phyloP scores from a whole-genome alignment of 2,797 vertebrate genomes.

The Jordanella pulchra region DNA sequence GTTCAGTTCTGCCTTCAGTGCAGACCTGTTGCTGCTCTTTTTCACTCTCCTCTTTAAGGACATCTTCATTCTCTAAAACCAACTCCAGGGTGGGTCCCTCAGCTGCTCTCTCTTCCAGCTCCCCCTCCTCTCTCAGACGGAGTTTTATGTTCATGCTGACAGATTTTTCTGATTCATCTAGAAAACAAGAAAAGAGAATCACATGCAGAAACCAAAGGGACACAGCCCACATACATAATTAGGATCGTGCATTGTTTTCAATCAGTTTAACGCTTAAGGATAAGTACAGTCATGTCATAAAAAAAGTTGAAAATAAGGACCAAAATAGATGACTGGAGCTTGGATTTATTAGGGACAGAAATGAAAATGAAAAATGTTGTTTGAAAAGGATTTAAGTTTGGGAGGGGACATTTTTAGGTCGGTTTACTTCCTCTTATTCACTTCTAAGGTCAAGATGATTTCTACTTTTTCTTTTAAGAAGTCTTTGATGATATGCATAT shows the following conservation, averaged over 20 bases:
- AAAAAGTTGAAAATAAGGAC: background rate
- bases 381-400: background rate
- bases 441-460: background rate
- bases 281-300: background rate
- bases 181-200: slow-evolving; percentile 8
- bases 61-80: slow-evolving; percentile 68
- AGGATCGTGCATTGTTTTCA: background rate
- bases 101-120: slow-evolving; percentile 47
- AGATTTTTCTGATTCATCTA: slow-evolving; percentile 71
- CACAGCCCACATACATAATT: background rate
- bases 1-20: slow-evolving; percentile 40
- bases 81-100: slow-evolving; percentile 73
- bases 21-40: slow-evolving; percentile 41
- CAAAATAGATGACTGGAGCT: background rate
- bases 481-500: background rate
- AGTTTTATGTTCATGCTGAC: slow-evolving; percentile 80
- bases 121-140: slow-evolving; percentile 74
- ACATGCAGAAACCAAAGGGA: background rate
- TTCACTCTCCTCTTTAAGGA: slow-evolving; percentile 45
- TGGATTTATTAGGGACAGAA: background rate
- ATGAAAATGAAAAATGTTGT: too few relatives aligned
- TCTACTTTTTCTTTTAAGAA: background rate
- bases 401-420: background rate
- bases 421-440: background rate
- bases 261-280: background rate